Base-by-base conservation (phyloP, 2,797 vertebrate species). In the Hydrocynus forskahlii region DNA sequence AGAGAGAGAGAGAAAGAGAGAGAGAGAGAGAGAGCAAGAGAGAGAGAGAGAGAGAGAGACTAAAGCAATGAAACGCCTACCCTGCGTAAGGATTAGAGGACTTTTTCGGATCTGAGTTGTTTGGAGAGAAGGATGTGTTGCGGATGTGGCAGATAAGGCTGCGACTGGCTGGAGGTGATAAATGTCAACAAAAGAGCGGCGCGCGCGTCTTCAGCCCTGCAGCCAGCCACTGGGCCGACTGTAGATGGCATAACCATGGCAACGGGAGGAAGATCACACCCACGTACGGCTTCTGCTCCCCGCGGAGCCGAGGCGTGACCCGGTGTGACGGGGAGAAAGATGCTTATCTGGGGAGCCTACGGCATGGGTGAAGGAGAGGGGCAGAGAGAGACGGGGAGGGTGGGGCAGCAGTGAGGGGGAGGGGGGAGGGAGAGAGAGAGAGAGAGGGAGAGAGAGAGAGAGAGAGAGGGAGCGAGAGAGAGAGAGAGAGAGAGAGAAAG, bases 61-160 rank as follows among this genome's bases (percentile, higher is more conserved):
- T 10, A 71, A 81, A 25, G 75, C 60, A 76, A 55, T 35, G 52
- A 25, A 71, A 60, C 75, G 64, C 76, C 50, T 70, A n/a, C 68
- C 48, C 48, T 35, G 13, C 52, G 23, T 60, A 23, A 69, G 45
- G 43, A 78, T 45, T 43, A 25, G 62, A 75, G 14, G 25, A 25
- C 25, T 69, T 52, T 66, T 45, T 35, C 21, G 13, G 74, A 50
- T 62, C 29, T 63, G 67, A 25, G 67, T 40, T 52, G 67, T 23
- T 45, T 57, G 29, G 40, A 60, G 57, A 54, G 38, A 48, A 66
- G 54, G n/a, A 62, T 66, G 79, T 78, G 83, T 86, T 86, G 55
- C 85, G 78, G 84, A 84, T 81, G 57, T 81, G 63, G 73, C 83
- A 89, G 88, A 92, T 90, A 85, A 91, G 85, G 89, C 75, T 70